Evolutionary conservation across 2,113 vertebrate genomes (phyloP).

Genomic region (Bothrops jararaca): DNA sequence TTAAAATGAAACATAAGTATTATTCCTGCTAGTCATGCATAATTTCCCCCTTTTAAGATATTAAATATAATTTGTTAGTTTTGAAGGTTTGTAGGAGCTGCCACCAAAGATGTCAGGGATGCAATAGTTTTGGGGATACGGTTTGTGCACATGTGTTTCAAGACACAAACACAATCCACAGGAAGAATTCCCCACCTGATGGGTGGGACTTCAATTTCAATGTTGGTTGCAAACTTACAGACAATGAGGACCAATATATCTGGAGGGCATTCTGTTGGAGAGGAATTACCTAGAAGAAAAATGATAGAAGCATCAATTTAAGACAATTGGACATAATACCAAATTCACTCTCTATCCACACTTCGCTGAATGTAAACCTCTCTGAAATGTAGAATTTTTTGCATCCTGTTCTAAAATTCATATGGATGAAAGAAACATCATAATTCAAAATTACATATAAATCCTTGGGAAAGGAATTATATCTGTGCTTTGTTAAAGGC

Average conservation of each 20-base stretch:
- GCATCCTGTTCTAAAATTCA: background rate
- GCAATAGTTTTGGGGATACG: background rate
- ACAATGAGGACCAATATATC: background rate
- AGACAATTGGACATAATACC: background rate
- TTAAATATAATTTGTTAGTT: background rate
- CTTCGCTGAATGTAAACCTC: background rate
- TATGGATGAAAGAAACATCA: background rate
- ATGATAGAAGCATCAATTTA: background rate
- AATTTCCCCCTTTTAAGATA: background rate
- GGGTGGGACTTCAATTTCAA: background rate
- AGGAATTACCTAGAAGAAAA: background rate
- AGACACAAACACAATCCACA: background rate
- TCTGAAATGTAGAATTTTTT: background rate
- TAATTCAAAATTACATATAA: background rate
- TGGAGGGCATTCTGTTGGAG: background rate
- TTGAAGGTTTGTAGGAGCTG: background rate
- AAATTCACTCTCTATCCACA: background rate
- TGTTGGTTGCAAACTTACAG: background rate
- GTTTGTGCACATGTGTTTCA: background rate
- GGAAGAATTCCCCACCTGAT: background rate
- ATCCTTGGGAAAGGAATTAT: background rate
- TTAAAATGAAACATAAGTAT: background rate
- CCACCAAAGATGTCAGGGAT: background rate
- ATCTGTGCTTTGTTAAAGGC: background rate
- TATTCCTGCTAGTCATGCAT: background rate